These are phyloP conservation scores for Myotis lucifugus DNA, from an alignment of 2,113 vertebrate species.

Conservation along the genomic window DNA sequence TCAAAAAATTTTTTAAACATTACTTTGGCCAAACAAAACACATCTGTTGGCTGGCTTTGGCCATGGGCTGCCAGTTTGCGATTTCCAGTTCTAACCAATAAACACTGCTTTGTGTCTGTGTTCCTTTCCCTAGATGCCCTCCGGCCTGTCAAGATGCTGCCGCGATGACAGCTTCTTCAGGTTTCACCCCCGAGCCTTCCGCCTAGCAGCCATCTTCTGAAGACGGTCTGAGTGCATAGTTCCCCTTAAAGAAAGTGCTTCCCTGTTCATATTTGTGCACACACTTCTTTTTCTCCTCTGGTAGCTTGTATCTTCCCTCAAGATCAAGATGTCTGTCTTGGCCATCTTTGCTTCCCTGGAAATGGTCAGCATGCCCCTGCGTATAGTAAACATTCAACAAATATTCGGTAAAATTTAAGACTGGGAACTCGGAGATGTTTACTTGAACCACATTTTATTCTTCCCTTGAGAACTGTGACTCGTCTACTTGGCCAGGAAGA, in stretches of 20 bases:
- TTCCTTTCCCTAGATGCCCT: background rate
- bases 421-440: background rate
- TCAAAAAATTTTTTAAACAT: background rate
- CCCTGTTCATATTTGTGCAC: background rate
- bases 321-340: background rate
- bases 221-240: background rate
- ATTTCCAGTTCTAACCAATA: background rate
- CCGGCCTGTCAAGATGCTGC: background rate
- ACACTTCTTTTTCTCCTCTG: background rate
- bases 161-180: background rate
- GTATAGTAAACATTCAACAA: background rate
- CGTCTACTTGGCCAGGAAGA: background rate
- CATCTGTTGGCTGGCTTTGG: slow-evolving; percentile 28
- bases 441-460: slow-evolving; percentile 9
- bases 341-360: background rate
- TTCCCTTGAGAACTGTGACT: slow-evolving; percentile 4
- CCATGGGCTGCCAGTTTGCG: background rate
- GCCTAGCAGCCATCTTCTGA: background rate
- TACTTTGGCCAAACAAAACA: slow-evolving; percentile 40
- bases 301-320: background rate
- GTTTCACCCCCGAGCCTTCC: background rate
- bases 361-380: background rate
- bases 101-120: background rate
- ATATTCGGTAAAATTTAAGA: background rate
- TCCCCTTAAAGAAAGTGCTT: background rate